A percentile compares a stretch with the other conserved stretches of the same genome.
Evolutionary conservation across 1,140 invertebrate species (phyloP).

Genomic region (Neotoxoptera formosana): DNA sequence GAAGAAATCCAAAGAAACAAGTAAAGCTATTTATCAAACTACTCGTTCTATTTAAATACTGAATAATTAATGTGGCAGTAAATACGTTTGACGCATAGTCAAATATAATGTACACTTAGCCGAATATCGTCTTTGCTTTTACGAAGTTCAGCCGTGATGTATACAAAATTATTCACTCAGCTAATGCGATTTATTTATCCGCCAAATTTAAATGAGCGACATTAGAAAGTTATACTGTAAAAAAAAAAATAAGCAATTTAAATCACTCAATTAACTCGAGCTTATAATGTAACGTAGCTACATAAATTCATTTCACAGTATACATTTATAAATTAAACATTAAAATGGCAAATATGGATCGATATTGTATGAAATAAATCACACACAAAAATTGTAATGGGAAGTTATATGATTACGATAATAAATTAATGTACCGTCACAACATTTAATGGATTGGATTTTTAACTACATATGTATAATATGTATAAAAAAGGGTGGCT

Average conservation of each 20-base stretch:
- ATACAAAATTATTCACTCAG: conserved; percentile 22
- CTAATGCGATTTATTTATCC: conserved; percentile 10
- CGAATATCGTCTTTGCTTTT: conserved; percentile 5
- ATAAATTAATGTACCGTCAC: neutral
- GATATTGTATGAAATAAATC: neutral
- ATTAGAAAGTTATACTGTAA: neutral
- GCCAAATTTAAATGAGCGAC: conserved; percentile 19
- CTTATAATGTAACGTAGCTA: neutral
- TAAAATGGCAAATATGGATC: neutral
- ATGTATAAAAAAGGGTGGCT: neutral
- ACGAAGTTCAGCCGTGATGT: neutral
- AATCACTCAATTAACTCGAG: conserved; percentile 1
- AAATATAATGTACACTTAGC: conserved; percentile 2
- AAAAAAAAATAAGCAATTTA: neutral
- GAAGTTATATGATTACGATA: neutral
- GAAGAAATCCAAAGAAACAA: neutral
- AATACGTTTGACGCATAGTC: conserved; percentile 4
- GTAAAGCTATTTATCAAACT: neutral
- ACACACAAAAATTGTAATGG: neutral
- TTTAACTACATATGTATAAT: neutral
- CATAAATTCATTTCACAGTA: neutral
- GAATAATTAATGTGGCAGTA: conserved; percentile 22
- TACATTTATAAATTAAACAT: neutral
- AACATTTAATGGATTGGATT: neutral
- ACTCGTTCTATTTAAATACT: conserved; percentile 11